A percentile compares a stretch with the other conserved stretches of the same genome.
Conservation (phyloP, 1,140 invertebrate genomes). For the Melitaea cinxia region DNA sequence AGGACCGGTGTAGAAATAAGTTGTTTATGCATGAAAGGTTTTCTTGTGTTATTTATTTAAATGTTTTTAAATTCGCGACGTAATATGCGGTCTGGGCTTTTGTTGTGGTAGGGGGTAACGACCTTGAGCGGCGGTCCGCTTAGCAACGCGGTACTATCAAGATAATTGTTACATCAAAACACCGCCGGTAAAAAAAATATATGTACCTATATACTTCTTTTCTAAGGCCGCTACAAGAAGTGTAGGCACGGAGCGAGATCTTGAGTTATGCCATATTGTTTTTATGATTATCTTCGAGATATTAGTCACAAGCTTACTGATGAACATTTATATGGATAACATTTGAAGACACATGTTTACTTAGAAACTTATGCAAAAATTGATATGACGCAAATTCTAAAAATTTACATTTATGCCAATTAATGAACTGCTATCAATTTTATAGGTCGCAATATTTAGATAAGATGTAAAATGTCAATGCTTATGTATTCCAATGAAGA, state of each 20-base stretch:
- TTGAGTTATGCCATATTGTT: too few relatives aligned
- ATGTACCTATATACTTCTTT: constrained; percentile 14
- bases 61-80: constrained; percentile 70
- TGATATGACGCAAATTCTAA: neutral
- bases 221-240: constrained; percentile 7
- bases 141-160: constrained; percentile 48
- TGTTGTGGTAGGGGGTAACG: constrained; percentile 66
- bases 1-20: constrained; percentile 65
- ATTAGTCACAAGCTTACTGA: too few relatives aligned
- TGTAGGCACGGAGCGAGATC: neutral
- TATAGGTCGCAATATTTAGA: neutral
- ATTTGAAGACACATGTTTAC: neutral
- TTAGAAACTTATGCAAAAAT: neutral
- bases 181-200: constrained; percentile 39
- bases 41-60: constrained; percentile 69
- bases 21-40: constrained; percentile 72
- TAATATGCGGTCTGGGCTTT: constrained; percentile 57
- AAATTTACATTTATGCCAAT: neutral
- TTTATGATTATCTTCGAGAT: too few relatives aligned
- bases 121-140: constrained; percentile 56
- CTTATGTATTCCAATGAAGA: neutral
- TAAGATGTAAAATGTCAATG: neutral
- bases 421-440: neutral
- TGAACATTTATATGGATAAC: neutral
- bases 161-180: constrained; percentile 52